Evolutionary conservation across 2,113 vertebrate species (phyloP), one percentile per base, ranked within the genome.

Genomic region (Eublepharis macularius): DNA sequence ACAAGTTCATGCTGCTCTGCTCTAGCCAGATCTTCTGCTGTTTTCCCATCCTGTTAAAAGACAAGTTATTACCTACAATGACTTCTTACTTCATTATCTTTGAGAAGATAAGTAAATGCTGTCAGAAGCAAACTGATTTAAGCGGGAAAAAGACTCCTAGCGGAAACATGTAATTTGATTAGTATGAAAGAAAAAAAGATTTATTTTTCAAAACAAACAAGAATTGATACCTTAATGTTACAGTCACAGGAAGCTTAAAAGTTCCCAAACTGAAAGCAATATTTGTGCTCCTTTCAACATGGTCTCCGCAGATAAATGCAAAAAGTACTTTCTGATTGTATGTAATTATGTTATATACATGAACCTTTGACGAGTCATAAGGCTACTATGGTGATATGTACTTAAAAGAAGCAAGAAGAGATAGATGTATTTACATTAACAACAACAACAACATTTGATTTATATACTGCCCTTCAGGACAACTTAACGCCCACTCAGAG

Each of bases 1-100:
- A 99, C 95, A 2, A 95, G 97, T 43, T 98, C 97, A 8, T 99
- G 98, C 34, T 97, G 98, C 68, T 98, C 97, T 1, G 95, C 90
- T 69, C 93, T 96, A 24, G 98, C 98, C 0, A 99, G 94, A 84
- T 99, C 98, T 94, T 99, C 98, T 6, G 98, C 97, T 0, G 97
- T 98, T 93, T 99, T 99, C 47, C 98, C 98, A 80, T 99, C 98
- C 98, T 99, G 93, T 92, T 32, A 90, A 89, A 93, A 92, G 26
- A 92, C 26, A 95, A 84, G 90, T 7, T 57, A 70, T 91, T 90
- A 91, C 34, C 39, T 87, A 43, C 2, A 76, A 68, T 74, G 85
- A 85, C 6, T 14, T 84, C 89, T 87, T 47, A 19, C 7, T 80
- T 13, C 17, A 3, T 21, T 84, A 60, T 11, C 1, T 11, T 51